A percentile compares a stretch with the other conserved stretches of the same genome.
These are phyloP conservation scores for Tachina fera DNA, from an alignment of 2,888 invertebrate genomes.

Conservation along the genomic window DNA sequence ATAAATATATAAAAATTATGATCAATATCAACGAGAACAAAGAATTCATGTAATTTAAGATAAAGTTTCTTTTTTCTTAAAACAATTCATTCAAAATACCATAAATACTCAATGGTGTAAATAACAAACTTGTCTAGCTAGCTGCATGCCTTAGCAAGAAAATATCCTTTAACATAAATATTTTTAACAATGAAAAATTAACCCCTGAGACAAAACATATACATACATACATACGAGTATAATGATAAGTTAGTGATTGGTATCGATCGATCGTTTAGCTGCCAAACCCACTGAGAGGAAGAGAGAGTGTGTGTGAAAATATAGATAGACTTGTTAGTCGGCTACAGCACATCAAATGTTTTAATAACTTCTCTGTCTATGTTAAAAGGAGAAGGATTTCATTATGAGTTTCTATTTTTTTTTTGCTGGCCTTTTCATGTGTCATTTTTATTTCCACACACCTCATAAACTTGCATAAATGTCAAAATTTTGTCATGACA, in stretches of 20 bases:
- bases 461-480: constrained; percentile 71
- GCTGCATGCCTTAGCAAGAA: background rate
- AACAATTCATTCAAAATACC: constrained; percentile 50
- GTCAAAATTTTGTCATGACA: constrained; percentile 71
- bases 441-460: constrained; percentile 16
- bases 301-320: constrained; percentile 70
- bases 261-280: constrained; percentile 51
- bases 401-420: constrained; percentile 22
- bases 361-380: background rate
- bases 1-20: constrained; percentile 37
- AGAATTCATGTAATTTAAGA: constrained; percentile 44
- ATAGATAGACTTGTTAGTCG: constrained; percentile 70
- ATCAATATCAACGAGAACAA: background rate
- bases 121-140: background rate
- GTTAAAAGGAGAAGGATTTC: constrained; percentile 64
- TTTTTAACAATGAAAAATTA: constrained; percentile 5
- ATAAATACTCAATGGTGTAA: constrained; percentile 41
- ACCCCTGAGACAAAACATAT: constrained; percentile 15
- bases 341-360: background rate
- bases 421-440: constrained; percentile 5
- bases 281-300: constrained; percentile 46
- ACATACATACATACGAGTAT: background rate
- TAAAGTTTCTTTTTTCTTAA: background rate
- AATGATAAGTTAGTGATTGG: constrained; percentile 56
- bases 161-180: constrained; percentile 58